Conservation (phyloP, 1,140 invertebrate genomes). For the Drosophila rhopaloa region DNA sequence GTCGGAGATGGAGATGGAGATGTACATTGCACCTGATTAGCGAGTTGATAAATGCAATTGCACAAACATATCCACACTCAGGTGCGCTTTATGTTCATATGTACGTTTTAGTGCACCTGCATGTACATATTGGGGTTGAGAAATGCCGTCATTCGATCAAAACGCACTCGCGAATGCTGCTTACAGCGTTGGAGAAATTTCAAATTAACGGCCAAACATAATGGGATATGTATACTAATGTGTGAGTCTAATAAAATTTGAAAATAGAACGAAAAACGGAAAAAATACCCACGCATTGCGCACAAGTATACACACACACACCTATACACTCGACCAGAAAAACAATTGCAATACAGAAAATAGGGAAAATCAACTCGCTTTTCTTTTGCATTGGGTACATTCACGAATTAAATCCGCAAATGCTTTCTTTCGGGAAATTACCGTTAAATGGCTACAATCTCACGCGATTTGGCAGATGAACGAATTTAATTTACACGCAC, state of each 20-base stretch:
- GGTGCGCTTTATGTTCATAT: not conserved
- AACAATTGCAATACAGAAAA: conserved; percentile 46
- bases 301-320: conserved; percentile 40
- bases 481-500: conserved; percentile 16
- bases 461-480: conserved; percentile 33
- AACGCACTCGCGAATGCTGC: not conserved
- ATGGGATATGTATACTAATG: conserved; percentile 7
- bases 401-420: conserved; percentile 9
- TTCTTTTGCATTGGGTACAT: conserved; percentile 6
- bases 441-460: conserved; percentile 33
- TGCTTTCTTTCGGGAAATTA: conserved; percentile 13
- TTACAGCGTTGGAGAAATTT: conserved; percentile 27
- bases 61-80: conserved; percentile 4
- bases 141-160: conserved; percentile 28
- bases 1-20: conserved; percentile 14
- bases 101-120: conserved; percentile 1
- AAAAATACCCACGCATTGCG: conserved; percentile 55
- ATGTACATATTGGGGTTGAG: conserved; percentile 11
- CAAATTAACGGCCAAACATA: conserved; percentile 28
- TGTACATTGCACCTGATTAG: conserved; percentile 47
- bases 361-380: conserved; percentile 21
- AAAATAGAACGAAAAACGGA: conserved; percentile 50
- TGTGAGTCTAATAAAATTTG: conserved; percentile 31
- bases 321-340: conserved; percentile 17
- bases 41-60: conserved; percentile 35